These are phyloP conservation scores for Tigriopus japonicus DNA, from an alignment of 1,140 invertebrate species.

Conservation along the genomic window DNA sequence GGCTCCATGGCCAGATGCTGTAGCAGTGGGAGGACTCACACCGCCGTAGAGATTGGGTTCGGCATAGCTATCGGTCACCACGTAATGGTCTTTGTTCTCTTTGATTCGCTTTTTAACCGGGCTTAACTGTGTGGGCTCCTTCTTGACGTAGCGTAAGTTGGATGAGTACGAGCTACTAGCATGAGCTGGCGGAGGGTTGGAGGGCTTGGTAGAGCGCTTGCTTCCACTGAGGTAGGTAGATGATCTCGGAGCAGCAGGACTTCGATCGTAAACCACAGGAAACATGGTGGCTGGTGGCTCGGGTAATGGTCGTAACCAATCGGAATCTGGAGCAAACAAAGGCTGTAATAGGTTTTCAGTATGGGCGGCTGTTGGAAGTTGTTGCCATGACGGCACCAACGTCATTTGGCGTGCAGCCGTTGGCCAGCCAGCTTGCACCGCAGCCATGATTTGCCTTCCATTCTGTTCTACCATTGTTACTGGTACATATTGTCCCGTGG, in stretches of 20 bases:
- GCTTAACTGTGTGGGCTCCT: slow-evolving; percentile 73
- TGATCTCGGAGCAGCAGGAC: slow-evolving; percentile 16
- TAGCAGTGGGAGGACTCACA: background rate
- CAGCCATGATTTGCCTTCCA: slow-evolving; percentile 31
- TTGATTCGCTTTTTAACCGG: slow-evolving; percentile 96
- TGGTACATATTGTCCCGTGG: slow-evolving; percentile 64
- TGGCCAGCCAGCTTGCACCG: slow-evolving; percentile 22
- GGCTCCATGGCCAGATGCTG: slow-evolving; percentile 26
- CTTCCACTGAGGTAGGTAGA: slow-evolving; percentile 15
- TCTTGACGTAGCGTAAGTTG: slow-evolving; percentile 33
- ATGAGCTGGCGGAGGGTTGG: slow-evolving; percentile 11
- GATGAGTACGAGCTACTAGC: slow-evolving; percentile 4
- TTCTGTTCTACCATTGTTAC: slow-evolving; percentile 65
- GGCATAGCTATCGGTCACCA: background rate
- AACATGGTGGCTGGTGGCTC: background rate
- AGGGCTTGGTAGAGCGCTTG: slow-evolving; percentile 18
- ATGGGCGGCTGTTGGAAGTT: slow-evolving; percentile 39
- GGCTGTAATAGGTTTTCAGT: slow-evolving; percentile 35
- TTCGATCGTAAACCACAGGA: slow-evolving; percentile 17
- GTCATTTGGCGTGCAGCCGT: slow-evolving; percentile 36
- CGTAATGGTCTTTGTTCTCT: slow-evolving; percentile 46
- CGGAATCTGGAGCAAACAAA: slow-evolving; percentile 31
- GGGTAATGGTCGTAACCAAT: slow-evolving; percentile 50
- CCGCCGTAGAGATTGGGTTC: background rate
- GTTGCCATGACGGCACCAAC: slow-evolving; percentile 70